A percentile compares a stretch with the other conserved stretches of the same genome.
Conservation (phyloP, 2,888 invertebrate genomes). For the Epistrophella euchroma region DNA sequence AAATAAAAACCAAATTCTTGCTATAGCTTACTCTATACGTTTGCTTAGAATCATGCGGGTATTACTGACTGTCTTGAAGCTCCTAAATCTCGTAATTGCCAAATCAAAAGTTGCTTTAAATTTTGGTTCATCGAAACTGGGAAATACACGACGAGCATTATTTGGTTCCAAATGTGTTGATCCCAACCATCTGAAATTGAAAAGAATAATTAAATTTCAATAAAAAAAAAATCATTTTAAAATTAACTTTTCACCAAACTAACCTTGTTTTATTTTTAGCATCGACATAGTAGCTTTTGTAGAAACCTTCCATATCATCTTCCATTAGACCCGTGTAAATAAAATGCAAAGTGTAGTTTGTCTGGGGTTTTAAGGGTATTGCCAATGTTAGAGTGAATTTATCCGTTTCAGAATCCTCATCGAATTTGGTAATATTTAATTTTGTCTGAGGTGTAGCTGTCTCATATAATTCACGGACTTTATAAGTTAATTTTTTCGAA, state of each 20-base stretch:
- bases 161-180: slow-evolving; percentile 89
- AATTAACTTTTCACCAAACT: not conserved
- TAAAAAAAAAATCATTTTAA: too few relatives aligned
- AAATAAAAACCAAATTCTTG: too few relatives aligned
- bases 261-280: slow-evolving; percentile 81
- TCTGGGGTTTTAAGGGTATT: slow-evolving; percentile 79
- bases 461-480: slow-evolving; percentile 77
- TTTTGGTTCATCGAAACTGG: slow-evolving; percentile 91
- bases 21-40: slow-evolving; percentile 77
- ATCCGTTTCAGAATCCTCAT: slow-evolving; percentile 79
- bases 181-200: slow-evolving; percentile 85
- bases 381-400: slow-evolving; percentile 84
- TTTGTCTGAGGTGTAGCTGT: slow-evolving; percentile 68
- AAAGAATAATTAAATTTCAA: not conserved
- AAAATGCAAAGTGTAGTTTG: slow-evolving; percentile 84
- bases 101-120: slow-evolving; percentile 88
- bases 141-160: slow-evolving; percentile 89
- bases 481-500: slow-evolving; percentile 83
- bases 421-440: slow-evolving; percentile 76
- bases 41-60: slow-evolving; percentile 74
- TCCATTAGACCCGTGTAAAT: slow-evolving; percentile 85
- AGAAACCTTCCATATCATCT: slow-evolving; percentile 85
- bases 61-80: slow-evolving; percentile 79
- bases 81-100: slow-evolving; percentile 81
- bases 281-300: slow-evolving; percentile 83